Percentiles rank a stretch among this genome's conserved stretches.
These are phyloP conservation scores for Virgularia gustaviana DNA, from an alignment of 92 coral and sea anemone genomes.

Conservation along the genomic window DNA sequence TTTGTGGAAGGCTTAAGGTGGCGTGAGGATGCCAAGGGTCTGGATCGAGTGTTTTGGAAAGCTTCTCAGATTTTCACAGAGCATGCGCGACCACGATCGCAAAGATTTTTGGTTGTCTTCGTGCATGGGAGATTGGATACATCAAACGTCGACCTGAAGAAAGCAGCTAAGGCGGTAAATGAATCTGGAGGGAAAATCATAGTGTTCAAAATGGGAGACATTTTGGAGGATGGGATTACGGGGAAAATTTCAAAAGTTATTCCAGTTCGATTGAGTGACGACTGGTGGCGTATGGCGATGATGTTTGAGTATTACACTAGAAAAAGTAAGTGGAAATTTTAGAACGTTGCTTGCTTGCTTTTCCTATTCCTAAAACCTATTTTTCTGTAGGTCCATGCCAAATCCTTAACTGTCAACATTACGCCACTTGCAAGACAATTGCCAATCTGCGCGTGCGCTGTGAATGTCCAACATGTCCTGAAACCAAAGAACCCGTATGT, in stretches of 20 bases:
- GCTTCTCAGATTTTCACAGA: conserved; percentile 12
- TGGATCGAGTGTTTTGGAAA: neutral
- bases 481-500: conserved; percentile 33
- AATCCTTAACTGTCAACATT: conserved; percentile 22
- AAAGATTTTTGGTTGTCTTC: conserved; percentile 1
- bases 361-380: neutral
- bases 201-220: conserved; percentile 9
- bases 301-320: conserved; percentile 20
- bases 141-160: conserved; percentile 1
- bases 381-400: conserved; percentile 7
- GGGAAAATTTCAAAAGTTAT: neutral
- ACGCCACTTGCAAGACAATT: conserved; percentile 10
- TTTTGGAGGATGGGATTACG: neutral
- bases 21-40: conserved; percentile 15
- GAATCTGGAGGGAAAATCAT: conserved; percentile 21
- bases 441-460: conserved; percentile 8
- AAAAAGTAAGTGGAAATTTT: conserved; percentile 19
- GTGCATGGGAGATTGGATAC: conserved; percentile 2
- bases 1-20: conserved; percentile 5
- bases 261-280: conserved; percentile 3
- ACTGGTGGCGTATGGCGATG: conserved; percentile 23
- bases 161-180: conserved; percentile 16
- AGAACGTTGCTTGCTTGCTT: neutral
- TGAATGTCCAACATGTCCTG: conserved; percentile 26
- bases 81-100: conserved; percentile 17